Evolutionary conservation across 2,888 invertebrate genomes (phyloP).

Genomic region (Gymnocheta viridis): DNA sequence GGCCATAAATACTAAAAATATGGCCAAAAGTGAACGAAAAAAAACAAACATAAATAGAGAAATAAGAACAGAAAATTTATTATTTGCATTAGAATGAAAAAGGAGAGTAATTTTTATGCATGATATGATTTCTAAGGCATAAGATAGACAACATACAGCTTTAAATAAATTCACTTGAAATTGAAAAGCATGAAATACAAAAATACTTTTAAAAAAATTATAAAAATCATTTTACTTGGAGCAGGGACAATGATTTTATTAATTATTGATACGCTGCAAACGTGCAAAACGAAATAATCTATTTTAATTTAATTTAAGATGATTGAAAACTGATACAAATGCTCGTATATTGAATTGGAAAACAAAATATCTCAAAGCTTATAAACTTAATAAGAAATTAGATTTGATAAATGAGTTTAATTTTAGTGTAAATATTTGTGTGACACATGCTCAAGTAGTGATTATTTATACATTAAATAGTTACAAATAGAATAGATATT

Average conservation of each 20-base stretch:
- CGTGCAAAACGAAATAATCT: constrained; percentile 15
- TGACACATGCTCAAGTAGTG: background rate
- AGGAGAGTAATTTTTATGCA: constrained; percentile 27
- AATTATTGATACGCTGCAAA: background rate
- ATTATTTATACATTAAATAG: constrained; percentile 28
- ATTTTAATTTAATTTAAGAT: background rate
- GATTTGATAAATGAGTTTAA: background rate
- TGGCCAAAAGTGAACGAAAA: constrained; percentile 41
- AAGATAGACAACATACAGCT: constrained; percentile 28
- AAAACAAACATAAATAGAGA: constrained; percentile 7
- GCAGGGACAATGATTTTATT: background rate
- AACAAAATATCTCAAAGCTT: background rate
- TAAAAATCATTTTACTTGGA: background rate
- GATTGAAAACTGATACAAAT: background rate
- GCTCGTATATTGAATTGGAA: background rate
- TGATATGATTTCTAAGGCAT: constrained; percentile 18
- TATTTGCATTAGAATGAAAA: background rate
- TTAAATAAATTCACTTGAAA: constrained; percentile 6
- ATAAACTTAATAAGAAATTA: background rate
- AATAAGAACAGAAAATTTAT: constrained; percentile 12
- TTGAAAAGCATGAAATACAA: background rate
- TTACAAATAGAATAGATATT: constrained; percentile 3
- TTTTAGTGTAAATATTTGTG: background rate
- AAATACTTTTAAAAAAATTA: background rate
- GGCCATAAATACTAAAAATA: constrained; percentile 89